Conservation (phyloP, 2,888 invertebrate genomes). For the Macrophya annulata region DNA sequence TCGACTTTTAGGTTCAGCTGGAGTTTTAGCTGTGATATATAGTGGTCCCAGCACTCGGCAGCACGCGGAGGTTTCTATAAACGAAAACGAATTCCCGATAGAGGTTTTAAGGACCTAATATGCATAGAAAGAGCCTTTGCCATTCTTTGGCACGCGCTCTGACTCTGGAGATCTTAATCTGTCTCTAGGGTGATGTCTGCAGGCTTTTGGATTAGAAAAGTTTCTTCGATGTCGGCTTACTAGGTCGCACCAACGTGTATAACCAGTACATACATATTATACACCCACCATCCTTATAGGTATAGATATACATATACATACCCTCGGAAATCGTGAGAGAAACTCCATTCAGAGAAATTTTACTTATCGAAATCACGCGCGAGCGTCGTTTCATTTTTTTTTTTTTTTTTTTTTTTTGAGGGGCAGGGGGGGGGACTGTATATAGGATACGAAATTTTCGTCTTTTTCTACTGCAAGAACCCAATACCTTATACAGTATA, state of each 20-base stretch:
- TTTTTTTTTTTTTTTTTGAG: background rate
- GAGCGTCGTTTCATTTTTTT: background rate
- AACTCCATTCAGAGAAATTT: conserved; percentile 37
- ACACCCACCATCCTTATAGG: background rate
- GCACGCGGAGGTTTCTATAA: conserved; percentile 54
- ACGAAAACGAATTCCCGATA: conserved; percentile 56
- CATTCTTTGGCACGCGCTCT: conserved; percentile 51
- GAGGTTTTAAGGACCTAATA: conserved; percentile 55
- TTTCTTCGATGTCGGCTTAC: conserved; percentile 18
- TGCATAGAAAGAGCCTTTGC: conserved; percentile 56
- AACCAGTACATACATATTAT: background rate
- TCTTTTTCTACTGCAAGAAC: background rate
- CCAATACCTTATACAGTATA: background rate
- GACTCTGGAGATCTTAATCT: conserved; percentile 54
- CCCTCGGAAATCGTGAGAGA: background rate
- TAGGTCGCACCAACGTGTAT: conserved; percentile 14
- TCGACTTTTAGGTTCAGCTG: conserved; percentile 23
- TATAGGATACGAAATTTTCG: background rate
- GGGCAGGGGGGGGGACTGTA: background rate
- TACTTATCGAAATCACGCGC: conserved; percentile 32
- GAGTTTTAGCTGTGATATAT: conserved; percentile 19
- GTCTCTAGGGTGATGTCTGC: conserved; percentile 50
- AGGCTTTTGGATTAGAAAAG: conserved; percentile 51
- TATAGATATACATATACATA: background rate
- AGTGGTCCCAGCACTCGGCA: conserved; percentile 5